Conservation (phyloP, 2,888 invertebrate genomes). For the Amaurobius ferox region DNA sequence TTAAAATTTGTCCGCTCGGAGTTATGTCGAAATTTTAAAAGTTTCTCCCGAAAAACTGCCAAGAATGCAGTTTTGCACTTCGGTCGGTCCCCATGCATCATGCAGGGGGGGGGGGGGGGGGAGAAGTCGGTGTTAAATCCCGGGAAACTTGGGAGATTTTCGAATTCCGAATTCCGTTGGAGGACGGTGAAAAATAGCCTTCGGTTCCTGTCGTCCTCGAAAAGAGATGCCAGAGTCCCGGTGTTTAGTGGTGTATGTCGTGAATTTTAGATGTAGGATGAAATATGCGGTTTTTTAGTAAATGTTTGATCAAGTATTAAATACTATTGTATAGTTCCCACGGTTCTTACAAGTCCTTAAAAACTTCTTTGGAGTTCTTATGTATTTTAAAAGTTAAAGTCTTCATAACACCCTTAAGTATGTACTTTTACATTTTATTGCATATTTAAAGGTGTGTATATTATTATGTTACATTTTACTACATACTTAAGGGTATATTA, state of each 20-base stretch:
- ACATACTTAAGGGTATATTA: no score
- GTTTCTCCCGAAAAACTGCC: constrained; percentile 23
- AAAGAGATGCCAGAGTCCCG: background rate
- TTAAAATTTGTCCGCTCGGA: background rate
- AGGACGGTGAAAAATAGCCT: constrained; percentile 23
- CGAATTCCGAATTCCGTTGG: constrained; percentile 30
- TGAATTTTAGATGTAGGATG: no score
- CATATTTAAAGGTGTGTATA: no score
- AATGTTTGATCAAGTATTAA: no score
- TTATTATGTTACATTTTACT: no score
- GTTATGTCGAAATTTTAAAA: constrained; percentile 14
- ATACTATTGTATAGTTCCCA: no score
- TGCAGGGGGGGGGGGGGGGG: background rate
- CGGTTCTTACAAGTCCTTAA: no score
- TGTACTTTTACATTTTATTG: no score
- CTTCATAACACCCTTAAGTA: no score
- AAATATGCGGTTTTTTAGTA: no score
- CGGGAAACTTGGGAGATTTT: constrained; percentile 20
- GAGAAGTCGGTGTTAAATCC: background rate
- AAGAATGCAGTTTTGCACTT: constrained; percentile 11
- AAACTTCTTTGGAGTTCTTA: no score
- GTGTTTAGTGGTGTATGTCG: background rate
- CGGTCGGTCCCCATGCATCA: background rate
- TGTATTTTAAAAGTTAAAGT: no score
- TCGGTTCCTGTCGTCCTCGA: background rate